Conservation (phyloP, 2,888 invertebrate species). For the Leucoma salicis region DNA sequence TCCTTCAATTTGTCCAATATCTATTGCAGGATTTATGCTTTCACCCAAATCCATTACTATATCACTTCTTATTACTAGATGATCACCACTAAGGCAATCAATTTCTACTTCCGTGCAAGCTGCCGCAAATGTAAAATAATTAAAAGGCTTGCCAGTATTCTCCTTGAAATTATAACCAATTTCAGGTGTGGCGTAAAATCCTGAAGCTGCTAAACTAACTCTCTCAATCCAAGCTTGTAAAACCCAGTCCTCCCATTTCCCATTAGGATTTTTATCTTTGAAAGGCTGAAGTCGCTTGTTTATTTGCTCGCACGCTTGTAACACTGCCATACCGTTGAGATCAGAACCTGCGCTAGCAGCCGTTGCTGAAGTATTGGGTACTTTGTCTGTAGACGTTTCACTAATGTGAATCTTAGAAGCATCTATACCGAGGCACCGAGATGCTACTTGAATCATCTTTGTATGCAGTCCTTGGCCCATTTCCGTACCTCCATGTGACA, state of each 20-base stretch:
- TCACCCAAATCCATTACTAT: constrained; percentile 98
- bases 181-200: constrained; percentile 90
- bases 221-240: constrained; percentile 88
- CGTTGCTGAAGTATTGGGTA: constrained; percentile 94
- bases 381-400: constrained; percentile 94
- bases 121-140: constrained; percentile 93
- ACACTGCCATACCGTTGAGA: constrained; percentile 94
- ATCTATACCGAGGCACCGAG: constrained; percentile 86
- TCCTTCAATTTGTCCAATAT: constrained; percentile 98
- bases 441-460: constrained; percentile 96
- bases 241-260: constrained; percentile 93
- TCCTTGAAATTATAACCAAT: constrained; percentile 87
- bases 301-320: constrained; percentile 90
- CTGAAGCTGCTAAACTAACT: constrained; percentile 90
- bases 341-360: constrained; percentile 95
- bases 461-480: constrained; percentile 99
- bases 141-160: constrained; percentile 88
- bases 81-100: constrained; percentile 96
- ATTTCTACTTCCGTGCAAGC: constrained; percentile 95
- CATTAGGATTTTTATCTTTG: constrained; percentile 88
- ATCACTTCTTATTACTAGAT: constrained; percentile 92
- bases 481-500: constrained; percentile 96
- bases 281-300: constrained; percentile 88
- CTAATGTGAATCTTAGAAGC: constrained; percentile 88
- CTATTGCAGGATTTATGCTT: constrained; percentile 97